A percentile compares a stretch with the other conserved stretches of the same genome.
Evolutionary conservation across 2,113 vertebrate species (phyloP).

Genomic region (Camarhynchus parvulus): DNA sequence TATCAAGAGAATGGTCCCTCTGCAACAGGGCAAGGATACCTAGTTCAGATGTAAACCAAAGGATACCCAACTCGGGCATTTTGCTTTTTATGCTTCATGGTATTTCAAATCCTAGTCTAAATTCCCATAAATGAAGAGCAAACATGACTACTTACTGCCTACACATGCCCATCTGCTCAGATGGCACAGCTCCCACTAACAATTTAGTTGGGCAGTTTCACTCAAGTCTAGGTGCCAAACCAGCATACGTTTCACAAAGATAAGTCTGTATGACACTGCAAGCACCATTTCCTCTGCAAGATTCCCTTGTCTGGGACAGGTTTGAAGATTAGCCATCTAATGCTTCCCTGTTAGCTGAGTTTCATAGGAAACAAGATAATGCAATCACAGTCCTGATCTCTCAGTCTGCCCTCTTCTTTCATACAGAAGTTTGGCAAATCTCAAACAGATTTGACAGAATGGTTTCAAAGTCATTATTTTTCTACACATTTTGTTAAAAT

Average conservation of each 20-base stretch:
- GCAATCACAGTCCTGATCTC: background rate
- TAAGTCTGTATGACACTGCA: conserved; percentile 16
- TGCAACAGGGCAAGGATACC: background rate
- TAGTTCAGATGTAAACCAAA: background rate
- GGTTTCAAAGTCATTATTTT: background rate
- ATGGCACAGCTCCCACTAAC: conserved; percentile 64
- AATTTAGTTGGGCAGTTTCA: conserved; percentile 61
- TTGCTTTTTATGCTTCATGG: conserved; percentile 35
- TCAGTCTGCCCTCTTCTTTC: background rate
- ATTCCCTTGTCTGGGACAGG: background rate
- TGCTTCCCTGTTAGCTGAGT: background rate
- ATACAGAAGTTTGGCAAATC: background rate
- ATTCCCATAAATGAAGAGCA: conserved; percentile 66
- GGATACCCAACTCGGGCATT: background rate
- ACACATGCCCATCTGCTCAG: conserved; percentile 69
- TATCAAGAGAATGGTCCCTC: background rate
- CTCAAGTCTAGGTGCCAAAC: conserved; percentile 58
- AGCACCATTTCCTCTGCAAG: conserved; percentile 2
- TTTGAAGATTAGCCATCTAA: conserved; percentile 2
- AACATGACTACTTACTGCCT: conserved; percentile 62
- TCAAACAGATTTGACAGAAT: background rate
- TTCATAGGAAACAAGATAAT: background rate
- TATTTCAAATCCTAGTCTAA: conserved; percentile 55
- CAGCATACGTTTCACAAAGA: conserved; percentile 62
- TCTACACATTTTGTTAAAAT: background rate